A percentile compares a stretch with the other conserved stretches of the same genome.
Evolutionary conservation across 92 coral and sea anemone genomes (phyloP).

Genomic region (Metridium senile): DNA sequence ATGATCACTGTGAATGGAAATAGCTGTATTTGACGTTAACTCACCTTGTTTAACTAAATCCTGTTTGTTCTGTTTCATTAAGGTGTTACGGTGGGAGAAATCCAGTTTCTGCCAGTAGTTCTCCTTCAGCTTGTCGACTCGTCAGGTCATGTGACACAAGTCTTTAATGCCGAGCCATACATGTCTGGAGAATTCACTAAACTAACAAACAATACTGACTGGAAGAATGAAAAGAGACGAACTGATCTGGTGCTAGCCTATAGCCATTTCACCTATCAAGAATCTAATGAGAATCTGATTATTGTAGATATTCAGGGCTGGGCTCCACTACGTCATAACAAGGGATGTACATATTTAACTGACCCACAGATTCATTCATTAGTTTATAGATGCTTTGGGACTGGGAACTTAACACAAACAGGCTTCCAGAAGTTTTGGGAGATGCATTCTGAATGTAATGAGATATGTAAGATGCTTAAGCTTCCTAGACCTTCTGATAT

Average conservation of each 20-base stretch:
- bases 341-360: conserved; percentile 85
- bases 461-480: conserved; percentile 65
- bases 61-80: too few species aligned
- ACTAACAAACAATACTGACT: conserved; percentile 83
- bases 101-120: conserved; percentile 93
- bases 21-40: too few species aligned
- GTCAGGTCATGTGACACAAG: conserved; percentile 45
- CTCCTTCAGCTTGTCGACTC: conserved; percentile 63
- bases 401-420: conserved; percentile 67
- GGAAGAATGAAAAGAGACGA: conserved; percentile 41
- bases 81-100: conserved; percentile 60
- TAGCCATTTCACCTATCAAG: conserved; percentile 87
- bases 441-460: conserved; percentile 85
- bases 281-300: conserved; percentile 64
- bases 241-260: conserved; percentile 87
- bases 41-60: too few species aligned
- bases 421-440: conserved; percentile 85
- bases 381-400: conserved; percentile 82
- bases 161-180: conserved; percentile 94
- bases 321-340: conserved; percentile 70
- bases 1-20: too few species aligned
- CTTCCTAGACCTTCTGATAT: conserved; percentile 55
- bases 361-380: conserved; percentile 96
- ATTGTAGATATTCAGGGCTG: conserved; percentile 97
- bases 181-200: conserved; percentile 93